phyloP scores from a whole-genome alignment of 2,888 invertebrate species.

The Oscheius onirici region DNA sequence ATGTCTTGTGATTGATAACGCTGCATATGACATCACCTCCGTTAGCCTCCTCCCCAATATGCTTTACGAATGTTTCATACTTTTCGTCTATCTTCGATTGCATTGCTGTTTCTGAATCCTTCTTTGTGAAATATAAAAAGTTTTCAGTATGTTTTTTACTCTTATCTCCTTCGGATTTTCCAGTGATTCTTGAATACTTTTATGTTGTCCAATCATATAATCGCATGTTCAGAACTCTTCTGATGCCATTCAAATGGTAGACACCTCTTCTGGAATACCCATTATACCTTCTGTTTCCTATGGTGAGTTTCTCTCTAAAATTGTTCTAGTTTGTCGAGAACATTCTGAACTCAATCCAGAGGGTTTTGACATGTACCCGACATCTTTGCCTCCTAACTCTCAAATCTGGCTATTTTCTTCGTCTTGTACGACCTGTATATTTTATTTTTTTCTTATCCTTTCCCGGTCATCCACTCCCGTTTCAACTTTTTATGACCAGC shows the following conservation, averaged over 20 bases:
- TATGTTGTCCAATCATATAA: not conserved
- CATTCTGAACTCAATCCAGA: too few relatives aligned
- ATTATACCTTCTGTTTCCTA: not conserved
- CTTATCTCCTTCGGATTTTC: not conserved
- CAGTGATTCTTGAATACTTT: not conserved
- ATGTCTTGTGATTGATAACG: slow-evolving; percentile 14
- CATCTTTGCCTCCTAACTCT: too few relatives aligned
- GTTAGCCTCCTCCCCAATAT: not conserved
- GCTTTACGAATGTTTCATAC: not conserved
- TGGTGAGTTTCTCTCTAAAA: too few relatives aligned
- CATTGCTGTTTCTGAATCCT: not conserved
- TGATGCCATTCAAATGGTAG: slow-evolving; percentile 21
- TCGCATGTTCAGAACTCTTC: not conserved
- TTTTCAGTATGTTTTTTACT: not conserved
- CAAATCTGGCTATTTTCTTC: too few relatives aligned
- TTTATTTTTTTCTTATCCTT: too few relatives aligned
- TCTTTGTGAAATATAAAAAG: not conserved
- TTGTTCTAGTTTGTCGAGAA: too few relatives aligned
- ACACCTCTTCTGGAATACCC: slow-evolving; percentile 8
- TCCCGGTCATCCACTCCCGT: too few relatives aligned
- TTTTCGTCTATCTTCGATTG: not conserved
- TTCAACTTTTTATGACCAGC: too few relatives aligned
- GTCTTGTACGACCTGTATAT: too few relatives aligned
- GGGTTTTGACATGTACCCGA: too few relatives aligned
- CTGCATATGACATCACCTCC: slow-evolving; percentile 10